These are phyloP conservation scores for Zoanthus sansibaricus DNA, from an alignment of 92 coral and sea anemone genomes.

Conservation along the genomic window DNA sequence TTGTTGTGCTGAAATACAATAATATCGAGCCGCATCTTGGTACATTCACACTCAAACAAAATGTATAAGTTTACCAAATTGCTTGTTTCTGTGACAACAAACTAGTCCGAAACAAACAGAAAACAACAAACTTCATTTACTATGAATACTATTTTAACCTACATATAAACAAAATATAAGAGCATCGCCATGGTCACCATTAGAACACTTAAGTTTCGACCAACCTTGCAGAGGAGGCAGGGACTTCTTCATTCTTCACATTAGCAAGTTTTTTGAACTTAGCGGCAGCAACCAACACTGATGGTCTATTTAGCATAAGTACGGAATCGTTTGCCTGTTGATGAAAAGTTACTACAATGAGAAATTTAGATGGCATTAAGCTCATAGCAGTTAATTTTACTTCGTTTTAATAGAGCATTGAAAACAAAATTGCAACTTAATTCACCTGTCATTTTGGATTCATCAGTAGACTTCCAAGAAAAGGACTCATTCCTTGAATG, in stretches of 20 bases:
- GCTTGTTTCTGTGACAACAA: too few species aligned
- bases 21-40: background rate
- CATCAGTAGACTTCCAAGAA: too few species aligned
- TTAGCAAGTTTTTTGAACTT: slow-evolving; percentile 82
- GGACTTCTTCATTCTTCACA: slow-evolving; percentile 36
- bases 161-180: background rate
- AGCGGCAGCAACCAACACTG: slow-evolving; percentile 92
- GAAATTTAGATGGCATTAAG: background rate
- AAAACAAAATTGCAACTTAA: too few species aligned
- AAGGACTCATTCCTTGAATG: too few species aligned
- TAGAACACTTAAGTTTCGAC: background rate
- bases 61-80: background rate
- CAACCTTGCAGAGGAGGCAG: slow-evolving; percentile 56
- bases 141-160: background rate
- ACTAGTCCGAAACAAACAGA: too few species aligned
- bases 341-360: background rate
- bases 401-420: too few species aligned
- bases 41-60: background rate
- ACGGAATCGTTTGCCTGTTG: slow-evolving; percentile 61
- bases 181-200: background rate
- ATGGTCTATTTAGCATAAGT: slow-evolving; percentile 64
- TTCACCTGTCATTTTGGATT: too few species aligned
- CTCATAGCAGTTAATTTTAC: background rate
- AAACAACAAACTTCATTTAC: background rate
- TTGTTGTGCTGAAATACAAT: background rate